Evolutionary conservation across 35 echinoderm and acorn worm species (phyloP), one percentile per base, ranked within the genome.

Genomic region (Lytechinus pictus): DNA sequence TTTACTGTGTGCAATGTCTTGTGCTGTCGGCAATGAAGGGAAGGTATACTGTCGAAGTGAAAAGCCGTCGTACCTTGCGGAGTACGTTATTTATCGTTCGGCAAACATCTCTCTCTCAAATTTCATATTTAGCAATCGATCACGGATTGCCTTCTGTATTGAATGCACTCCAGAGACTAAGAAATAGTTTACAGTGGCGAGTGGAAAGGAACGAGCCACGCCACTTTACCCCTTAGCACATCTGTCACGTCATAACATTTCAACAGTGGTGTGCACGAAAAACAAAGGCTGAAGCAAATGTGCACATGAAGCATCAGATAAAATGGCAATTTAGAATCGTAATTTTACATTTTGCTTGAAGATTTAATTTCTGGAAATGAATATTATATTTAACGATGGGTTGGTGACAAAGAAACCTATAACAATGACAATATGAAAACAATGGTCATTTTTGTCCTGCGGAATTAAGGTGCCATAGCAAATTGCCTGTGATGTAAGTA

Each of bases 91-190:
- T 79, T 79, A 79, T 79, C 66, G 66, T 79, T 79, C 66, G 21
- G 66, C 66, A 79, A 79, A 79, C 66, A 79, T 79, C 8, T 24
- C 66, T 79, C 66, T 79, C 66, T 79, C 66, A 24, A 79, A 79
- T 79, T 79, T 79, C 66, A 79, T 79, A 79, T 79, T 79, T 79
- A 79, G 66, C 66, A 79, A 79, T 79, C 66, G 66, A 79, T 79
- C 66, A 79, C 66, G 66, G 66, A 16, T 6, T 24, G n/a, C 66
- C 66, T 79, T 79, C n/a, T 6, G 66, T 79, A 79, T 79, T 79
- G 66, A 79, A 79, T 79, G 66, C 66, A n/a, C 66, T 79, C 66
- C 12, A 79, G 66, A 79, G 66, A 79, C 19, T 79, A 79, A 16
- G n/a, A 71, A 71, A n/a, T 12, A 60, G 10, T 79, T 79, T 79